Base-by-base conservation (phyloP, 2,888 invertebrate genomes). In the Euplagia quadripunctaria region DNA sequence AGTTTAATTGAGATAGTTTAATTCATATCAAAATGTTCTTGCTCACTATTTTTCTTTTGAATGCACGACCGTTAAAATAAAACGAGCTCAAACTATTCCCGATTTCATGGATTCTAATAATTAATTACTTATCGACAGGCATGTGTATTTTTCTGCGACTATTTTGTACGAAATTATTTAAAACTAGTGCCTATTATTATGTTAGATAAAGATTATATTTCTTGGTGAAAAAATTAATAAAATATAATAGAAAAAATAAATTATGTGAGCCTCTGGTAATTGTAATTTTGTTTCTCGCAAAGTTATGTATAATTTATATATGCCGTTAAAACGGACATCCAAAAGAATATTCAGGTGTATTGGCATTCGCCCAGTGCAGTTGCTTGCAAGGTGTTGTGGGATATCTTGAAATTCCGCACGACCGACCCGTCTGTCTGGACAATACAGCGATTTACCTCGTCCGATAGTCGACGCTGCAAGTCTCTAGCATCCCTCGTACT, bases 361-460 rank as follows among this genome's bases (percentile, higher is more conserved):
- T 82, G 81, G 79, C 79, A 81, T 75, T 49, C 68, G 4, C 66
- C 77, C 81, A 81, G 76, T 74, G 64, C 58, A 73, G 49, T 71
- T n/a, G 49, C 70, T 72, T 42, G 55, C 78, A 79, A 75, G 79
- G 80, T 82, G 77, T 80, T 69, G 73, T 74, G 61, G 51, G 72
- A 74, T 83, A 83, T 85, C 81, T 79, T 67, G 46, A 64, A 75
- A 74, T 83, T 81, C 79, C 76, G 64, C 82, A 77, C 78, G 78
- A 77, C 65, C 74, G 73, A 69, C 65, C 71, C 70, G 76, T 78
- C 77, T 76, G 74, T 78, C 73, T 76, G 77, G 75, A 72, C 80
- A 76, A 77, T 70, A 67, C 72, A 78, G 43, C 75, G 77, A 78
- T 84, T 82, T 82, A 83, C 80, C 83, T 76, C 68, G 61, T 73